Evolutionary conservation across 2,797 vertebrate genomes (phyloP), one percentile per base, ranked within the genome.

Genomic region (Lagocephalus sceleratus): DNA sequence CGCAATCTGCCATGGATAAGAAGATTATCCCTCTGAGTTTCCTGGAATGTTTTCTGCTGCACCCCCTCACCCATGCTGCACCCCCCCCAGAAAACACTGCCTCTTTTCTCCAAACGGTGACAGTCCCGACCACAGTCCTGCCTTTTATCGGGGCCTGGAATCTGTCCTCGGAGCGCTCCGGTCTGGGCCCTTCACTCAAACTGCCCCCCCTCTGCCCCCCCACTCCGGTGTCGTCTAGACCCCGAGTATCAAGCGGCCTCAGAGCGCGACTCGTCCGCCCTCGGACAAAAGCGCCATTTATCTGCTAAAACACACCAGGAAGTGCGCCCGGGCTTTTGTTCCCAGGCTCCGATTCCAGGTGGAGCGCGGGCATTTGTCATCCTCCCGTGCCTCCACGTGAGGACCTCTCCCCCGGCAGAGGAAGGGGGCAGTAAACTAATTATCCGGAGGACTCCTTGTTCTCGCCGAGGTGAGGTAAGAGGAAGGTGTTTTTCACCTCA

Each of bases 11-110:
- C 69, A 72, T 69, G 81, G 84, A 84, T 89, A 87, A 91, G 85
- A 77, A 87, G 89, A 90, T 90, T 91, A 90, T 79, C 74, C 75
- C 63, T 76, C 62, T 65, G 83, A 83, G 81, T 87, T 89, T 87
- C 76, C 84, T 86, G 83, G 84, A 87, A 88, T 74, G 68, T 83
- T 83, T 73, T 79, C 75, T 66, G 71, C 73, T 71, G 66, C 72
- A 71, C 55, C 78, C 74, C 76, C 55, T 60, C 69, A 71, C 68
- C 64, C 39, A 6, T 40, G 5, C 38, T 64, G 48, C 47, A 44
- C 20, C 51, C 47, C 32, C 9, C 32, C 14, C 32, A 35, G 11
- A 35, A 35, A 35, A 35, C 32, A 35, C 32, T 35, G 32, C 8
- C 12, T 35, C 32, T 14, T 35, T 35, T 35, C 32, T 35, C 32